Base-by-base conservation (phyloP, 2,888 invertebrate genomes). In the Meloe dianella region DNA sequence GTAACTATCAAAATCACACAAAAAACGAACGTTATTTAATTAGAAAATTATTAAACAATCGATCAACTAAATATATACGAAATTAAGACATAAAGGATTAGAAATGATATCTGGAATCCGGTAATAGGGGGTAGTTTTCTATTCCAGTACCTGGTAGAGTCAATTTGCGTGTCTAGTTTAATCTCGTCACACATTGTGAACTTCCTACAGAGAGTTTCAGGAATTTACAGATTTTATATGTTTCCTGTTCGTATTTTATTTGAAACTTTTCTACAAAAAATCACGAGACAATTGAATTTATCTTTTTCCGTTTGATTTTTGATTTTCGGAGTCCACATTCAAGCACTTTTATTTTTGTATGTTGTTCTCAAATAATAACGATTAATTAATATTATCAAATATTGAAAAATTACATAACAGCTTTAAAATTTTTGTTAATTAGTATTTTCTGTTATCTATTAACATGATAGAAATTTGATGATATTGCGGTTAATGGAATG, bases 1-100 rank as follows among this genome's bases (percentile, higher is more conserved):
- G 75, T 65, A 79, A 78, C 83, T 83, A 75, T 8, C 79, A 81
- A n/a, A n/a, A n/a, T n/a, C n/a, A n/a, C n/a, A n/a, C n/a, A n/a
- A n/a, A n/a, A n/a, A n/a, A n/a, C n/a, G n/a, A n/a, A n/a, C n/a
- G n/a, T n/a, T n/a, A n/a, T n/a, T n/a, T n/a, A n/a, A n/a, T n/a
- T n/a, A n/a, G n/a, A n/a, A n/a, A n/a, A n/a, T n/a, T 63, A 65
- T 71, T 66, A 66, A 65, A 32, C 17, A 35, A 35, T 14, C 12
- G 14, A 35, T 35, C 35, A 14, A 35, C 7, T 32, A 14, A 14
- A 35, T 4, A 35, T n/a, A n/a, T 60, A 47, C 24, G 47, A 24
- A 61, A 22, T 61, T 47, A 47, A 61, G 30, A 24, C 47, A 61
- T 51, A 51, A 60, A 29, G 12, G 14, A 22, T 51, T 51, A 4